phyloP scores from a whole-genome alignment of 2,888 invertebrate species.

The Cistogaster globosa region DNA sequence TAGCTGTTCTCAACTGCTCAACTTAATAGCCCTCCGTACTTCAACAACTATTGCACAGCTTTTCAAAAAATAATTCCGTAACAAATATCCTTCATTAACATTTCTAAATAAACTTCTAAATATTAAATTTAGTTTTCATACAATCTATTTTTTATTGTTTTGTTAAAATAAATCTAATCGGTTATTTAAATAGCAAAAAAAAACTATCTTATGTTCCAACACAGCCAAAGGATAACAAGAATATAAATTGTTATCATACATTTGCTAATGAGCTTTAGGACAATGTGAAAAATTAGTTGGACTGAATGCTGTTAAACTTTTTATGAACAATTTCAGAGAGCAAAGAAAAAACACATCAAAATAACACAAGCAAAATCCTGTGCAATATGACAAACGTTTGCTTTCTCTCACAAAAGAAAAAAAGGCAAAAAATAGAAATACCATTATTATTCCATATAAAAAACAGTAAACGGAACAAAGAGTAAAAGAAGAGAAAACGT shows the following conservation, averaged over 20 bases:
- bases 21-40: too few species aligned
- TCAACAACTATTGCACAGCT: too few species aligned
- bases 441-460: slow-evolving; percentile 29
- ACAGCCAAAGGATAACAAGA: slow-evolving; percentile 64
- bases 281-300: slow-evolving; percentile 72
- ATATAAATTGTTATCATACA: slow-evolving; percentile 69
- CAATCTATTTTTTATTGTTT: background rate
- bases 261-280: slow-evolving; percentile 73
- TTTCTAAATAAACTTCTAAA: slow-evolving; percentile 25
- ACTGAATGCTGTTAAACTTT: slow-evolving; percentile 28
- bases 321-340: slow-evolving; percentile 15
- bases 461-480: background rate
- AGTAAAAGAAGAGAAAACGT: slow-evolving; percentile 33
- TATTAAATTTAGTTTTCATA: slow-evolving; percentile 4
- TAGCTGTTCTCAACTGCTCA: too few species aligned
- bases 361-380: slow-evolving; percentile 33
- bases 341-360: background rate
- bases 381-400: slow-evolving; percentile 48
- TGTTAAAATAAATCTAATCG: slow-evolving; percentile 55
- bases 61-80: too few species aligned
- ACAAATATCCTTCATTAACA: slow-evolving; percentile 9
- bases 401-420: background rate
- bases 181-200: slow-evolving; percentile 46
- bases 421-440: background rate
- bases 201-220: background rate